Evolutionary conservation across 2,113 vertebrate genomes (phyloP), one percentile per base, ranked within the genome.

Genomic region (Polypterus senegalus): DNA sequence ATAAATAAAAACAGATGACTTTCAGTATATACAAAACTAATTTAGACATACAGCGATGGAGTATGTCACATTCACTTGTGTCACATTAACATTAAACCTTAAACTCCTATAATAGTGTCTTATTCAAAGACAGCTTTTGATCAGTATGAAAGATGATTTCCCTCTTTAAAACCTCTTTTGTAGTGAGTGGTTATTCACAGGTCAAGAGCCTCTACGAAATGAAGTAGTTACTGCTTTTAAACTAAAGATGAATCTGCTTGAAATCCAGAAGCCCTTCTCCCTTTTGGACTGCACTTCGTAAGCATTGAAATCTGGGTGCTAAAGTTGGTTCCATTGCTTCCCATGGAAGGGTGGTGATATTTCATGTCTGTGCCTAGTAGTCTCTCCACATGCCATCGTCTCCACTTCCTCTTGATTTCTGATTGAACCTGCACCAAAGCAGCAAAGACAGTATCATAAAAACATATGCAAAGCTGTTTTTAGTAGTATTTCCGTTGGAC

Each of bases 301-400:
- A 94, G 73, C 90, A 97, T 89, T 66, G 92, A 93, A 70, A 97
- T 94, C 79, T 99, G 96, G 3, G 96, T 97, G 82, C 89, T 94
- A 79, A 89, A 92, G 70, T 93, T 97, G 75, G 88, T 91, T 10
- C 92, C 91, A 0, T 88, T 97, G 83, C 92, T 97, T 71, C 86
- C 90, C 8, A 86, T 78, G 3, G 88, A 92, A 0, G 92, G 90
- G 63, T 93, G 88, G 62, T 93, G 92, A 68, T 93, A 92, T 71
- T 93, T 93, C 55, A 86, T 76, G 66, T 86, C 85, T 0, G 86
- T 77, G 11, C 87, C 89, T 69, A 95, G 80, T 67, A 92, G 82
- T 70, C 90, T 75, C 73, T 94, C 89, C 69, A 91, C 71, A 58
- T 91, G 90, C 93, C 94, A 97, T 76, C 92, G 86, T 53, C 94